These are phyloP conservation scores for Phallusia fumigata DNA, from an alignment of 23 tunicate species.

Conservation along the genomic window DNA sequence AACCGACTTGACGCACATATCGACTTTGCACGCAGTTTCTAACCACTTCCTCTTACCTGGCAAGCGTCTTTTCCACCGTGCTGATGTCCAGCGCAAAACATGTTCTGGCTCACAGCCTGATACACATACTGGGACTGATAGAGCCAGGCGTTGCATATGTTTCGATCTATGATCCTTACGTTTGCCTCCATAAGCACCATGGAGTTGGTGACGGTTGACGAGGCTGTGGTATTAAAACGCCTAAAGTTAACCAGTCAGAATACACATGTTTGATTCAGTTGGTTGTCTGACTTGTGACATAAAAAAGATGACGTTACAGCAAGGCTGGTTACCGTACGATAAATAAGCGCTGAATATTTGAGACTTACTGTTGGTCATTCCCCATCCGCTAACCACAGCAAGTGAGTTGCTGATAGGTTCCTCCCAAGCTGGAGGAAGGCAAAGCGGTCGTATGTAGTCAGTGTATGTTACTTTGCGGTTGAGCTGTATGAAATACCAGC, in stretches of 20 bases:
- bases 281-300: too few species aligned
- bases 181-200: background rate
- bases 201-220: background rate
- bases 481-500: too few species aligned
- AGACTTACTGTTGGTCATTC: background rate
- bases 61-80: background rate
- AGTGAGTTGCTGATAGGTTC: background rate
- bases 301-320: too few species aligned
- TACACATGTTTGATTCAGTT: too few species aligned
- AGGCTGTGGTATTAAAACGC: too few species aligned
- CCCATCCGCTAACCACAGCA: background rate
- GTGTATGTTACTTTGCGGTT: background rate
- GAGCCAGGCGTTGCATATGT: background rate
- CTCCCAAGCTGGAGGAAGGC: too few species aligned
- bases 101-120: background rate
- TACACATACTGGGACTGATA: background rate
- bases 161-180: background rate
- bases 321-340: too few species aligned
- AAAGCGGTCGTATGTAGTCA: too few species aligned
- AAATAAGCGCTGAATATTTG: too few species aligned
- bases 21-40: too few species aligned
- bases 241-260: too few species aligned
- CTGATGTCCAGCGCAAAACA: background rate
- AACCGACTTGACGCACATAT: too few species aligned
- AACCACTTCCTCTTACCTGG: background rate